These are phyloP conservation scores for Allochrocebus solatus DNA, from an alignment of 2,797 vertebrate genomes.

Conservation along the genomic window DNA sequence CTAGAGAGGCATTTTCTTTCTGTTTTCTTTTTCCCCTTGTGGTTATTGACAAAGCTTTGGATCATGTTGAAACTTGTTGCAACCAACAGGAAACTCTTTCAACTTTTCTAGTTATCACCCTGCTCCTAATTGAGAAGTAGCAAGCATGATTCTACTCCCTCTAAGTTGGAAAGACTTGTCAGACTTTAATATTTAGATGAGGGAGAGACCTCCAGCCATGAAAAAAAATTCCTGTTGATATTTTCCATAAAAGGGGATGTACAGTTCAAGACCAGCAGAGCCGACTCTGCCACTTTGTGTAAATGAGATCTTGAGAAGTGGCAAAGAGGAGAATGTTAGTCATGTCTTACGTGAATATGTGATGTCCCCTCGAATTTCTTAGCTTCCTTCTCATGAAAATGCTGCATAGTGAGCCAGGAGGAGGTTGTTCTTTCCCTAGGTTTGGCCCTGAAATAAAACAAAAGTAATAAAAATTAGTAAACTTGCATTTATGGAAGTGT, in stretches of 20 bases:
- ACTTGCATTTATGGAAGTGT: neutral
- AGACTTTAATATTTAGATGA: constrained; percentile 70
- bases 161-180: constrained; percentile 63
- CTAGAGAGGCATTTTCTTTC: constrained; percentile 26
- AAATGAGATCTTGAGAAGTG: constrained; percentile 36
- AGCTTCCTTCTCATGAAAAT: neutral
- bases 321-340: neutral
- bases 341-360: neutral
- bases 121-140: constrained; percentile 70
- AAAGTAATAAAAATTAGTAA: neutral
- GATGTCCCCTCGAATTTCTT: neutral
- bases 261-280: neutral
- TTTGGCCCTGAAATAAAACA: constrained; percentile 3
- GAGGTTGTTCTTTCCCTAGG: neutral
- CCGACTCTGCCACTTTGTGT: neutral
- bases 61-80: constrained; percentile 73
- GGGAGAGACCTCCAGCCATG: constrained; percentile 67
- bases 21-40: constrained; percentile 48
- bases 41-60: constrained; percentile 54
- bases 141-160: constrained; percentile 54
- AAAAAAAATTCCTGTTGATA: constrained; percentile 59
- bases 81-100: constrained; percentile 74
- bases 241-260: constrained; percentile 62
- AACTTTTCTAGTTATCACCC: constrained; percentile 65
- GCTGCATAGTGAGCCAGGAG: neutral